These are phyloP conservation scores for Botia almorhae DNA, from an alignment of 2,797 vertebrate genomes.

Conservation along the genomic window DNA sequence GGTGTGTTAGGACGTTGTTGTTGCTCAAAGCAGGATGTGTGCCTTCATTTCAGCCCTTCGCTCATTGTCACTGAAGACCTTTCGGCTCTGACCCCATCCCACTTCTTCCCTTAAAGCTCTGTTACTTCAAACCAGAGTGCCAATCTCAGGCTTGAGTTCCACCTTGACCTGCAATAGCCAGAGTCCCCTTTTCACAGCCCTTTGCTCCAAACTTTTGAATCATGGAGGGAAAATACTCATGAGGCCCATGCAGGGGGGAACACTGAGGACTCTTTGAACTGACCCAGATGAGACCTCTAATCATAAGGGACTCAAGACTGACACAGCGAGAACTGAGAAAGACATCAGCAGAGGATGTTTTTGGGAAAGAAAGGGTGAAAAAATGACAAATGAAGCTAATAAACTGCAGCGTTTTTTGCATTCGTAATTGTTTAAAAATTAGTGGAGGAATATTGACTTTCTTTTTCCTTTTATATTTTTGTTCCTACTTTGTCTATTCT, in stretches of 20 bases:
- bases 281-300: conserved; percentile 84
- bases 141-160: conserved; percentile 53
- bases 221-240: conserved; percentile 52
- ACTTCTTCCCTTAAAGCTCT: conserved; percentile 50
- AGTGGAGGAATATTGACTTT: conserved; percentile 83
- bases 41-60: conserved; percentile 98
- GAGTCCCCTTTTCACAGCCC: conserved; percentile 83
- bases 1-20: conserved; percentile 93
- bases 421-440: conserved; percentile 71
- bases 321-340: conserved; percentile 58
- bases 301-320: conserved; percentile 59
- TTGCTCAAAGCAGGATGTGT: conserved; percentile 90
- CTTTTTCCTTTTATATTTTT: conserved; percentile 85
- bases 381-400: conserved; percentile 90
- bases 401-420: conserved; percentile 86
- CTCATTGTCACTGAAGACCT: conserved; percentile 88
- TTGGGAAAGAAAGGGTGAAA: conserved; percentile 69
- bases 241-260: conserved; percentile 59
- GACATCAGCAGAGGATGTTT: conserved; percentile 69
- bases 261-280: conserved; percentile 86
- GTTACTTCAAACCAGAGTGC: conserved; percentile 20
- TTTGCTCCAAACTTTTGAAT: conserved; percentile 59
- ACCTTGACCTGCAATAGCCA: conserved; percentile 57
- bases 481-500: conserved; percentile 79
- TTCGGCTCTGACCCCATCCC: conserved; percentile 56